Conservation (phyloP, 2,113 vertebrate species). For the Climacteris rufus region DNA sequence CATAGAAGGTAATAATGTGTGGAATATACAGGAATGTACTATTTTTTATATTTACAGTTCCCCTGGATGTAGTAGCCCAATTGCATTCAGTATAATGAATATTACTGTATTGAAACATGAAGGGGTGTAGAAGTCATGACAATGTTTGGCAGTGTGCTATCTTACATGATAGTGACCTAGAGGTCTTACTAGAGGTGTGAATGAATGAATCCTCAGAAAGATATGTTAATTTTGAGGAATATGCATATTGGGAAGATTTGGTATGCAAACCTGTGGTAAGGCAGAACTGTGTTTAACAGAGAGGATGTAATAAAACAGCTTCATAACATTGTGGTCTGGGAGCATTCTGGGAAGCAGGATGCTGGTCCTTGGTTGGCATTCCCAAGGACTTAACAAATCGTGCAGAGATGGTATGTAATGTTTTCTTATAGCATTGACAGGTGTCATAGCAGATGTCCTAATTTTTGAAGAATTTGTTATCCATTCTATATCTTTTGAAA, state of each 20-base stretch:
- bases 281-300: not conserved
- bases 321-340: not conserved
- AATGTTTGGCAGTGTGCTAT: not conserved
- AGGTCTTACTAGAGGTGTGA: not conserved
- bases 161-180: not conserved
- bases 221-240: not conserved
- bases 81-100: not conserved
- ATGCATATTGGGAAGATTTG: not conserved
- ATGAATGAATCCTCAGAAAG: not conserved
- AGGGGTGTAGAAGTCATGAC: not conserved
- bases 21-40: not conserved
- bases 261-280: not conserved
- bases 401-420: not conserved
- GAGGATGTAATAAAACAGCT: not conserved
- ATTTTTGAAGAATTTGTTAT: not conserved
- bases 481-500: not conserved
- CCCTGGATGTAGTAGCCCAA: not conserved
- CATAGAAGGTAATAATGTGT: not conserved
- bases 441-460: not conserved
- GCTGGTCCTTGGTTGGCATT: not conserved
- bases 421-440: not conserved
- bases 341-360: not conserved
- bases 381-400: not conserved
- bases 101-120: not conserved
- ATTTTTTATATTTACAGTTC: not conserved